These are phyloP conservation scores for Siniperca scherzeri DNA, from an alignment of 2,797 vertebrate genomes.

Conservation along the genomic window DNA sequence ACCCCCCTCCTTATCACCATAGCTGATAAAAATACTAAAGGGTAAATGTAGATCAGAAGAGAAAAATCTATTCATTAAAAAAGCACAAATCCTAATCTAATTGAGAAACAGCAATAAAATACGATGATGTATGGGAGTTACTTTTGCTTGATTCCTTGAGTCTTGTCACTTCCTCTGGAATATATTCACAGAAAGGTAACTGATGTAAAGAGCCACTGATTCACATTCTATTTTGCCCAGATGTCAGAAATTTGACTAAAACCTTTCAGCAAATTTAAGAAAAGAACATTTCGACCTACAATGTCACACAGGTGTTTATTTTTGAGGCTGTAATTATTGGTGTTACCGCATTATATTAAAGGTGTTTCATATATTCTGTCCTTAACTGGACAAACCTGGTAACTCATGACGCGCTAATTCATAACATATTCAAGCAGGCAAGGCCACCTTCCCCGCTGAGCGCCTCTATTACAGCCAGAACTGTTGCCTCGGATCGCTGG, in stretches of 20 bases:
- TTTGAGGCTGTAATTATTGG: neutral
- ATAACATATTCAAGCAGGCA: conserved; percentile 19
- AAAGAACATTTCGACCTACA: neutral
- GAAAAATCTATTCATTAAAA: neutral
- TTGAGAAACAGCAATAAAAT: neutral
- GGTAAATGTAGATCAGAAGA: neutral
- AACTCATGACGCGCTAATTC: neutral
- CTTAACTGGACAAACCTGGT: neutral
- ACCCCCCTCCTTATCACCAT: neutral
- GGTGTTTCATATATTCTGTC: neutral
- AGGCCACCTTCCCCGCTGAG: conserved; percentile 40
- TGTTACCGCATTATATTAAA: neutral
- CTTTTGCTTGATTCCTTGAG: neutral
- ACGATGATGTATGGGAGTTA: neutral
- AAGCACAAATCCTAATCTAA: too few species aligned
- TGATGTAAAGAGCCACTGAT: neutral
- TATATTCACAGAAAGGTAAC: neutral
- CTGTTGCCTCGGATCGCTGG: conserved; percentile 21
- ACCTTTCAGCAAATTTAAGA: neutral
- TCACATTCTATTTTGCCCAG: neutral
- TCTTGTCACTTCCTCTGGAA: neutral
- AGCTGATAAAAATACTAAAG: neutral
- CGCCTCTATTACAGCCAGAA: conserved; percentile 43
- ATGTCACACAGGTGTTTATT: neutral
- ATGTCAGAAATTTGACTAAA: neutral